Evolutionary conservation across 2,113 vertebrate species (phyloP), one percentile per base, ranked within the genome.

Genomic region (Ammodytes dubius): DNA sequence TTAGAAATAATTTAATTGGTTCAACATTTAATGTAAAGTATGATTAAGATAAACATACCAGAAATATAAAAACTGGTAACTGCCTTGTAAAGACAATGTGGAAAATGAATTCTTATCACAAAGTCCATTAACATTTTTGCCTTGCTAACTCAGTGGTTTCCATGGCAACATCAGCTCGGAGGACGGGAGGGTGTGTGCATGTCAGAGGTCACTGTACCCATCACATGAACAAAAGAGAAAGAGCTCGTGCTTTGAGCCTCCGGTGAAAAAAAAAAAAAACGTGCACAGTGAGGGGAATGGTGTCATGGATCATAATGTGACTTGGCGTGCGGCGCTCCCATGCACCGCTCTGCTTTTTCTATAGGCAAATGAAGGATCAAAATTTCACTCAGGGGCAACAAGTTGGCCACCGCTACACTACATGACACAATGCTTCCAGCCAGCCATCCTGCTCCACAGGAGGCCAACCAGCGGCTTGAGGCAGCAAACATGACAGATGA

Each of bases 101-200:
- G 13, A 56, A 70, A 60, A 42, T 50, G 0, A 40, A 60, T 54
- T 19, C 2, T 43, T 46, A 12, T 64, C 3, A 64, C 17, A 74
- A 59, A 9, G 2, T 13, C 37, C 10, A 12, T 68, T 53, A 60
- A 66, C 27, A 63, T 10, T 15, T 47, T 40, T 39, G 68, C 65
- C 58, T 49, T 46, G 14, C 27, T 37, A 54, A 60, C 37, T 42
- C 2, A 1, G 19, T 40, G 47, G 60, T 80, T 65, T 50, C 78
- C 63, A 58, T 72, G 64, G 74, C 76, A 70, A 87, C 49, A 73
- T 63, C 65, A 68, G 71, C 53, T 53, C 2, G 56, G 76, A 87
- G 85, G 72, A 87, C 56, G n/a, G 81, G 85, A 90, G 70, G 77
- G 19, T 64, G 86, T 82, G 83, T 69, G 88, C 82, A 52, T 39